Evolutionary conservation across 1,140 invertebrate genomes (phyloP).

Genomic region (Solenopsis invicta): DNA sequence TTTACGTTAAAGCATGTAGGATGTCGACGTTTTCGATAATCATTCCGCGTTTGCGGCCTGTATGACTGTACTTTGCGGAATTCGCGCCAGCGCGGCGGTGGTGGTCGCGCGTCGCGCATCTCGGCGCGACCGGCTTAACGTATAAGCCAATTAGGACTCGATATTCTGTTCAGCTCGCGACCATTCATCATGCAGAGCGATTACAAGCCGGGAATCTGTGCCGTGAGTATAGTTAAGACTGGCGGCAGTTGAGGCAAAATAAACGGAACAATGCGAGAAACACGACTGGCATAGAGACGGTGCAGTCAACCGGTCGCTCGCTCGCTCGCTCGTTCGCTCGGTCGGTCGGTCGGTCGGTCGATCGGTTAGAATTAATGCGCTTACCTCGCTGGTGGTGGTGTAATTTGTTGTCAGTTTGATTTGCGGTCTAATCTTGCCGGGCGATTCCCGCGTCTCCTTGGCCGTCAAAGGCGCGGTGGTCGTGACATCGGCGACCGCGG

Average conservation of each 20-base stretch:
- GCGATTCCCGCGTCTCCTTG: conserved; percentile 87
- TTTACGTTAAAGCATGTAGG: conserved; percentile 32
- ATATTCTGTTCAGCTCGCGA: not conserved
- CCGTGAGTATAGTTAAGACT: not conserved
- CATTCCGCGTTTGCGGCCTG: conserved; percentile 18
- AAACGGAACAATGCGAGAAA: conserved; percentile 43
- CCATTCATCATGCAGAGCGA: conserved; percentile 9
- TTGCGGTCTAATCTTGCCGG: conserved; percentile 86
- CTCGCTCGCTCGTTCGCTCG: no score
- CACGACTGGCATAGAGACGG: no score
- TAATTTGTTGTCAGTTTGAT: conserved; percentile 87
- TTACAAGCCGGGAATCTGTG: conserved; percentile 49
- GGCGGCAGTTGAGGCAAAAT: conserved; percentile 38
- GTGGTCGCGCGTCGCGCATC: no score
- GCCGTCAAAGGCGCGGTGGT: conserved; percentile 72
- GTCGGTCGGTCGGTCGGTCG: not conserved
- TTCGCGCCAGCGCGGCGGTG: not conserved
- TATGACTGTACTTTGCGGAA: not conserved
- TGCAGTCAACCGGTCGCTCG: not conserved
- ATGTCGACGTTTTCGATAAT: conserved; percentile 32
- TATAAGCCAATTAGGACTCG: conserved; percentile 35
- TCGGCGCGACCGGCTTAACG: not conserved
- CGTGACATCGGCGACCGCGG: conserved; percentile 54
- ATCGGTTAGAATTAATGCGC: conserved; percentile 69
- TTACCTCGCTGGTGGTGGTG: conserved; percentile 88